phyloP scores from a whole-genome alignment of 1,140 invertebrate species.

The Ips nitidus region DNA sequence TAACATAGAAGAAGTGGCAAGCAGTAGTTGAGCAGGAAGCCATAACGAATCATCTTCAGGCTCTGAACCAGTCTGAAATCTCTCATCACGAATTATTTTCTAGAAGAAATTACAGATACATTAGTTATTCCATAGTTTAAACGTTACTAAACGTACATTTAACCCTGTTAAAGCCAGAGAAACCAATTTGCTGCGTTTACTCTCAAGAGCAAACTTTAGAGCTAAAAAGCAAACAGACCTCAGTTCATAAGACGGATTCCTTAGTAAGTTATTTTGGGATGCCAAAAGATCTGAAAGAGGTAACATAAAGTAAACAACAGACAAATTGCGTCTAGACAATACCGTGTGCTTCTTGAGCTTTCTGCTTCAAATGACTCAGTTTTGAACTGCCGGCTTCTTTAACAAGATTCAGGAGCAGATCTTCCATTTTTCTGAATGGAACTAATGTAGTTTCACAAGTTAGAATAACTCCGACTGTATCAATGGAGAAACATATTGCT shows the following conservation, averaged over 20 bases:
- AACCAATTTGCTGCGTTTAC: conserved; percentile 80
- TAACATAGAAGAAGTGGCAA: conserved; percentile 76
- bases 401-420: conserved; percentile 75
- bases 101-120: conserved; percentile 50
- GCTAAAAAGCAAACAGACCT: conserved; percentile 79
- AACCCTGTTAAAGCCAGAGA: conserved; percentile 79
- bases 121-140: conserved; percentile 18
- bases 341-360: conserved; percentile 80
- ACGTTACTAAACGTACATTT: conserved; percentile 64
- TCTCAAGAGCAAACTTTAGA: conserved; percentile 84
- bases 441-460: background rate
- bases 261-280: conserved; percentile 70
- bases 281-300: conserved; percentile 72
- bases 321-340: conserved; percentile 36
- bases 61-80: conserved; percentile 88
- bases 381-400: conserved; percentile 76
- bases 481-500: conserved; percentile 34
- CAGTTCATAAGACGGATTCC: conserved; percentile 80
- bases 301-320: background rate
- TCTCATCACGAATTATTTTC: conserved; percentile 87
- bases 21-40: conserved; percentile 85
- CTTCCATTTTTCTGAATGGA: conserved; percentile 65
- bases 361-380: conserved; percentile 68
- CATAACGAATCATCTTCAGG: conserved; percentile 88
- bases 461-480: conserved; percentile 3